Evolutionary conservation across 2,797 vertebrate species (phyloP), one percentile per base, ranked within the genome.

Genomic region (Anomalospiza imberbis): DNA sequence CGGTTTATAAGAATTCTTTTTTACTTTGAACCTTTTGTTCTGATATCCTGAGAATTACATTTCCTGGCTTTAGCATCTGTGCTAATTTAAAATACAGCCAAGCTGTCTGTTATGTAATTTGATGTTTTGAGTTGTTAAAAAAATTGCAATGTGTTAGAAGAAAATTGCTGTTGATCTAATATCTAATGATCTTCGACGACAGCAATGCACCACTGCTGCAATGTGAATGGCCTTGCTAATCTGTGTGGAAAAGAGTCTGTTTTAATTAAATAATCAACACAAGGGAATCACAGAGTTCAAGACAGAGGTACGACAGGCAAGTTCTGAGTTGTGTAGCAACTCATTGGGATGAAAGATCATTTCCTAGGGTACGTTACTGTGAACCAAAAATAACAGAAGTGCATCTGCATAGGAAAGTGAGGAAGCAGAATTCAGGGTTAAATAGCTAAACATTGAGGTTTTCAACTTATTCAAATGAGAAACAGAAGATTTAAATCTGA

Each of bases 11-110:
- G 88, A 96, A 95, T 94, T 96, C 83, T 94, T 96, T 93, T 89
- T 89, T 89, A 95, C 96, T 89, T 83, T 91, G 97, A 98, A 97
- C 83, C 63, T 96, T 98, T 98, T 98, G 95, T 98, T 98, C 97
- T 96, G 92, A 96, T 97, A 97, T 97, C 97, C 82, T 93, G 91
- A 96, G 82, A 95, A 92, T 94, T 95, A 93, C 74, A 94, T 92
- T 96, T 85, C 65, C 82, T 95, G 70, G 85, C 90, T 94, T 96
- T 98, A 97, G 97, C 88, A 97, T 94, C 97, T 98, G 97, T 97
- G 97, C 55, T 96, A 79, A 80, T 82, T 89, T 96, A 93, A 94
- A 96, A 95, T 87, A 87, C 79, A 94, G 81, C 76, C 86, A 89
- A 93, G 73, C 86, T 95, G 91, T 94, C 96, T 93, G 71, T 92